Conservation (phyloP, 2,113 vertebrate genomes). For the Trachemys scripta region DNA sequence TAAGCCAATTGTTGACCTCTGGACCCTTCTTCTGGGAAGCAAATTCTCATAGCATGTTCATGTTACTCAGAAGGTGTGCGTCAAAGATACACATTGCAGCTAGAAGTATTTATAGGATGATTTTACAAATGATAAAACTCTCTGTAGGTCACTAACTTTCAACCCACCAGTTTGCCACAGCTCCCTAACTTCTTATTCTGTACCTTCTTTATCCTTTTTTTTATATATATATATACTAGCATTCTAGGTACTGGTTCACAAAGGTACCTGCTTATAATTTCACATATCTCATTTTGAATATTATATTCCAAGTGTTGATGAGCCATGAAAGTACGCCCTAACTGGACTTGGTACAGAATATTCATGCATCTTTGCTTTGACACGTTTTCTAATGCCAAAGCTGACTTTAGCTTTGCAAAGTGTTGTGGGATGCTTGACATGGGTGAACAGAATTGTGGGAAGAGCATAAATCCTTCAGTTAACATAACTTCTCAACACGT, state of each 20-base stretch:
- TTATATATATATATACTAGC: too few relatives aligned
- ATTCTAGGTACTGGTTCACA: neutral
- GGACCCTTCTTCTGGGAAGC: neutral
- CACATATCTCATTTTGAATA: neutral
- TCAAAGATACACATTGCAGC: neutral
- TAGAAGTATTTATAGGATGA: neutral
- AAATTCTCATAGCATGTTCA: too few relatives aligned
- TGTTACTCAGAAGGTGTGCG: neutral
- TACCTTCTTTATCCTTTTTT: neutral
- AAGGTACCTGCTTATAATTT: neutral
- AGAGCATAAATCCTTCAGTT: neutral
- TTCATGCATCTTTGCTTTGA: neutral
- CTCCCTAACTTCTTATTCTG: neutral
- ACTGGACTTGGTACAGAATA: neutral
- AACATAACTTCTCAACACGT: neutral
- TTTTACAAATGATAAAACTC: neutral
- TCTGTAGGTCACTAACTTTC: neutral
- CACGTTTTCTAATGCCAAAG: neutral
- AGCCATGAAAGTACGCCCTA: neutral
- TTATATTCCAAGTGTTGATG: neutral
- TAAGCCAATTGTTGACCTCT: neutral
- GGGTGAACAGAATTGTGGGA: neutral
- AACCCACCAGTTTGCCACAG: too few relatives aligned
- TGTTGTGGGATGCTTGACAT: neutral
- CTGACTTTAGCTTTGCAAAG: neutral